Percentiles rank a stretch among this genome's conserved stretches.
Conservation (phyloP, 23 tunicate genomes). For the Ciona savignyi region DNA sequence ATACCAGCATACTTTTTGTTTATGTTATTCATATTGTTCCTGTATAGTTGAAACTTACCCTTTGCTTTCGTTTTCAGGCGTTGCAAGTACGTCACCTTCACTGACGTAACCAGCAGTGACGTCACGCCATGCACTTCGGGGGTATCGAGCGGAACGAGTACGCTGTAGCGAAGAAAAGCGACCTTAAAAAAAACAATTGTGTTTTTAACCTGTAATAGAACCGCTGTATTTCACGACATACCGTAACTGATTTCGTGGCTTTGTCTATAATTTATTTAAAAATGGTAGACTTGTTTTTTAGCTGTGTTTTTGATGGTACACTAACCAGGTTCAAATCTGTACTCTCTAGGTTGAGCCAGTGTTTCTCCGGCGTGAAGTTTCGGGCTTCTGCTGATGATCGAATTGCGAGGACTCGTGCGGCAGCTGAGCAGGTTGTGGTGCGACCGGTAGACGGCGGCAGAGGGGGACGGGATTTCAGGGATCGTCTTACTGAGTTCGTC, state of each 20-base stretch:
- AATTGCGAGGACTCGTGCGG: conserved; percentile 30
- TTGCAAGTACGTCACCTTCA: conserved; percentile 19
- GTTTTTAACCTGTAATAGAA: no score
- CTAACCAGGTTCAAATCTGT: conserved; percentile 41
- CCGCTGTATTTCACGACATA: no score
- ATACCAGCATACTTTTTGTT: no score
- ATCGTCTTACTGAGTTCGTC: conserved; percentile 18
- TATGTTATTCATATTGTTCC: no score
- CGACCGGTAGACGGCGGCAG: conserved; percentile 47
- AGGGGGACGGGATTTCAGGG: conserved; percentile 21
- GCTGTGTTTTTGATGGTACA: no score
- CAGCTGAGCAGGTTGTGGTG: conserved; percentile 27
- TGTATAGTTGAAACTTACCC: conserved; percentile 30
- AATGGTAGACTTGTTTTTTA: no score
- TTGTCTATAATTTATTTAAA: no score
- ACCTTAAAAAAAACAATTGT: no score
- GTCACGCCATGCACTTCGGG: conserved; percentile 70
- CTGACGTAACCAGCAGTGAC: conserved; percentile 28
- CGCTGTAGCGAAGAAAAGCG: conserved; percentile 59
- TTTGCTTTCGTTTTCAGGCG: conserved; percentile 5
- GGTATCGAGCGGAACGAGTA: conserved; percentile 51
- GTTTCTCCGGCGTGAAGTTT: conserved; percentile 80
- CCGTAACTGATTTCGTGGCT: no score
- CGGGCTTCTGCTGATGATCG: conserved; percentile 16
- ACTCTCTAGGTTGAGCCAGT: conserved; percentile 21